Evolutionary conservation across 2,797 vertebrate genomes (phyloP).

Genomic region (Cirrhinus mrigala): DNA sequence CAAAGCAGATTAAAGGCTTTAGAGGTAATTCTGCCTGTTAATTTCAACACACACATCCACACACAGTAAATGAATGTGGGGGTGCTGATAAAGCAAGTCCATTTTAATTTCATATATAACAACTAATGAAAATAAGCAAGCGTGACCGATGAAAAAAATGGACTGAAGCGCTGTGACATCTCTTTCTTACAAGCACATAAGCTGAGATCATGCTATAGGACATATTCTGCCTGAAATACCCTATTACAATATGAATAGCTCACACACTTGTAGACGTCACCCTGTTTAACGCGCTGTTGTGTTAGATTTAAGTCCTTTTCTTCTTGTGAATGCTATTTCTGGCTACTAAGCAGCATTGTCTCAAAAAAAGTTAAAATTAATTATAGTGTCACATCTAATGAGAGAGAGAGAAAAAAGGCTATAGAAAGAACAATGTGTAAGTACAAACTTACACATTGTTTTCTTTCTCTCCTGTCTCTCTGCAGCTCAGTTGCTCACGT

Average conservation of each 20-base stretch:
- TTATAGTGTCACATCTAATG: neutral
- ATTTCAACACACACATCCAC: constrained; percentile 37
- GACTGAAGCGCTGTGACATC: neutral
- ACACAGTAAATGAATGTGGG: constrained; percentile 10
- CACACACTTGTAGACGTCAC: neutral
- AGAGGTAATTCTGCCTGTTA: constrained; percentile 48
- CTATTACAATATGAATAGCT: neutral
- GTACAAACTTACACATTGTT: neutral
- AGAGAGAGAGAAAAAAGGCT: constrained; percentile 35
- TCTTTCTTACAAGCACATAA: neutral
- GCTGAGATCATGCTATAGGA: neutral
- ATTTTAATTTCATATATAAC: neutral
- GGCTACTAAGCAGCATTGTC: neutral
- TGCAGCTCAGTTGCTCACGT: neutral
- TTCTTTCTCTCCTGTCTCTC: neutral
- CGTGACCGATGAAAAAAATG: neutral
- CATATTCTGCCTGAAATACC: neutral
- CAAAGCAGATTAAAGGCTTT: constrained; percentile 57
- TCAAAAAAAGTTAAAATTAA: constrained; percentile 16
- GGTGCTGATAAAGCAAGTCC: neutral
- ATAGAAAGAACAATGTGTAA: constrained; percentile 43
- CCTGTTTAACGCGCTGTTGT: constrained; percentile 9
- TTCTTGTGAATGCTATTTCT: neutral
- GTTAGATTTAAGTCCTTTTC: neutral
- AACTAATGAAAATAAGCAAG: neutral